Evolutionary conservation across 2,797 vertebrate genomes (phyloP), one percentile per base, ranked within the genome.

Genomic region (Chloroceryle amazona): DNA sequence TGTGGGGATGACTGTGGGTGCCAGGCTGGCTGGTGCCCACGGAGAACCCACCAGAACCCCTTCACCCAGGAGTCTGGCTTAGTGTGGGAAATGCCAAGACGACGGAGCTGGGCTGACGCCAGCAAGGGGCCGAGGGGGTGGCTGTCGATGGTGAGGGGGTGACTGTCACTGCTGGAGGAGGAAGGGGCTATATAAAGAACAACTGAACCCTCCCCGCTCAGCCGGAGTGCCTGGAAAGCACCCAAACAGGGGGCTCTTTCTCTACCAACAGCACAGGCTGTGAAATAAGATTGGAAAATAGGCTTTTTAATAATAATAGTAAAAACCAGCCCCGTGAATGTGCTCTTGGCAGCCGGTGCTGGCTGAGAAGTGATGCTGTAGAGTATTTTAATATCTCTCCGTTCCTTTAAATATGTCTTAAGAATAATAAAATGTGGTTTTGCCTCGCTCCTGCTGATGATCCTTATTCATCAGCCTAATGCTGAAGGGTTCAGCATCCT

Each of bases 241-340:
- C 90, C 94, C 94, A 94, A 66, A 74, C 80, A 73, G 65, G 86
- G 72, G 82, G 44, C 88, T 95, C 79, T 86, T 73, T 90, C 82
- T 88, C 82, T 79, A 49, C 62, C 70, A 55, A 41, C 86, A 88
- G 84, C 11, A 3, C 85, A 89, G 95, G 76, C 86, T 96, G 96
- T 86, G 94, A 90, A 90, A 94, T 67, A 35, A 46, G 81, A 90
- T 86, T 94, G 86, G 76, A 90, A 97, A 93, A 86, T n/a, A 94
- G 72, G 65, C 86, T 92, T 92, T 90, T 95, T 86, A 96, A 91
- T 97, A 95, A 93, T 94, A 93, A 83, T 92, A 94, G 94, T 96
- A 94, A 83, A 91, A 88, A 76, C 8, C 67, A 86, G 61, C 65
- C 65, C 76, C 1, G 3, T 74, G 89, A 95, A 94, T 90, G 94